Evolutionary conservation across 2,888 invertebrate genomes (phyloP).

Genomic region (Ophraella communa): DNA sequence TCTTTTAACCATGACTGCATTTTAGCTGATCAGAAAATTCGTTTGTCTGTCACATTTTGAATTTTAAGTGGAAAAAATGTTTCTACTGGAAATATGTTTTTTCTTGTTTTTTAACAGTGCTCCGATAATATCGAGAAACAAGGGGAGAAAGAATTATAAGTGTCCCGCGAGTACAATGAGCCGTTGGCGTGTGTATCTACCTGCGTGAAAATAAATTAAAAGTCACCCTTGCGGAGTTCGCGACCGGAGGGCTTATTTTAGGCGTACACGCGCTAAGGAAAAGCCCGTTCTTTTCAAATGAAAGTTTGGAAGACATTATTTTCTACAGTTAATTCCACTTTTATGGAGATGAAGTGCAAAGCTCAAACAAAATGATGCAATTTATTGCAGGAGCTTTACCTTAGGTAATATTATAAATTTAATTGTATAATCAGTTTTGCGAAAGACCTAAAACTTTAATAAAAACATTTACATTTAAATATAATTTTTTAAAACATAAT

Average conservation of each 20-base stretch:
- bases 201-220: constrained; percentile 51
- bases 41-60: too few species aligned
- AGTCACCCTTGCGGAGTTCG: constrained; percentile 41
- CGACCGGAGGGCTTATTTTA: constrained; percentile 19
- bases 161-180: constrained; percentile 43
- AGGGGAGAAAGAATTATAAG: constrained; percentile 42
- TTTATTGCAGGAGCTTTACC: too few species aligned
- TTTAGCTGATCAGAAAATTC: too few species aligned
- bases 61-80: too few species aligned
- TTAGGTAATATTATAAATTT: constrained; percentile 33
- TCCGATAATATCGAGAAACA: constrained; percentile 34
- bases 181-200: constrained; percentile 40
- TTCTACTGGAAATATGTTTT: too few species aligned
- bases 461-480: too few species aligned
- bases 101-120: constrained; percentile 8
- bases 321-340: constrained; percentile 48
- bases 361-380: constrained; percentile 45
- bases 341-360: constrained; percentile 48
- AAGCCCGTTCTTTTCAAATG: constrained; percentile 40
- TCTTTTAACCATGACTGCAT: too few species aligned
- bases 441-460: too few species aligned
- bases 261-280: constrained; percentile 23
- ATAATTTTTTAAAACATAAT: too few species aligned
- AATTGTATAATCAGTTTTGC: constrained; percentile 11
- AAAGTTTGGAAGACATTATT: constrained; percentile 47